phyloP scores from a whole-genome alignment of 2,113 vertebrate genomes.

The Proteles cristata region DNA sequence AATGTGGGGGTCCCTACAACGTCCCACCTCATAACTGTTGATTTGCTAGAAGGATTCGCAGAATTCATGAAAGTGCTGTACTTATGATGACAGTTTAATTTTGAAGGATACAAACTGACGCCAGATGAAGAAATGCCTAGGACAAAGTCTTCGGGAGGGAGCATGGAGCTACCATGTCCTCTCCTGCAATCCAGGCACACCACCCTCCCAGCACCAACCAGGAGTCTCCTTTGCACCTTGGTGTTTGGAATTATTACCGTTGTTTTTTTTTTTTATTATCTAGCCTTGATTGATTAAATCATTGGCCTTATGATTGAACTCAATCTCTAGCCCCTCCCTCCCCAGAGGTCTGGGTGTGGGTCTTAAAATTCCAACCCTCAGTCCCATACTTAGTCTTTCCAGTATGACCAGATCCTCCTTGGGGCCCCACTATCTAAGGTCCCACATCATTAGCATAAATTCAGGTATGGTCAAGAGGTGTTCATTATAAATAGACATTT shows the following conservation, averaged over 20 bases:
- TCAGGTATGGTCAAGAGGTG: background rate
- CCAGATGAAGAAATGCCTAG: background rate
- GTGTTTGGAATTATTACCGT: background rate
- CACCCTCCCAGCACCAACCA: background rate
- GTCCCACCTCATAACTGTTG: background rate
- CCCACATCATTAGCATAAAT: background rate
- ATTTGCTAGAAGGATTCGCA: background rate
- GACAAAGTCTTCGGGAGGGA: background rate
- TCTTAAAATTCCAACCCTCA: background rate
- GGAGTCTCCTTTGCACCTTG: background rate
- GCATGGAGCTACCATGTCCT: accelerated
- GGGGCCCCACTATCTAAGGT: background rate
- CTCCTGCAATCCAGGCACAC: accelerated
- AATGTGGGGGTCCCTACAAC: too few species aligned
- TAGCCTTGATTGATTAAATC: background rate
- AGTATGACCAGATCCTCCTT: background rate
- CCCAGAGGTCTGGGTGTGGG: background rate
- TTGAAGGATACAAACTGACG: background rate
- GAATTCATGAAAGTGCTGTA: background rate
- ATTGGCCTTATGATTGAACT: background rate
- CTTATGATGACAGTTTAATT: background rate
- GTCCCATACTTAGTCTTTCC: background rate
- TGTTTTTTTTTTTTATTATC: background rate
- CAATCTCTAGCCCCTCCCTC: background rate
- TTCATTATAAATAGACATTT: background rate